Evolutionary conservation across 1,140 invertebrate species (phyloP), one percentile per base, ranked within the genome.

Genomic region (Drosophila eugracilis): DNA sequence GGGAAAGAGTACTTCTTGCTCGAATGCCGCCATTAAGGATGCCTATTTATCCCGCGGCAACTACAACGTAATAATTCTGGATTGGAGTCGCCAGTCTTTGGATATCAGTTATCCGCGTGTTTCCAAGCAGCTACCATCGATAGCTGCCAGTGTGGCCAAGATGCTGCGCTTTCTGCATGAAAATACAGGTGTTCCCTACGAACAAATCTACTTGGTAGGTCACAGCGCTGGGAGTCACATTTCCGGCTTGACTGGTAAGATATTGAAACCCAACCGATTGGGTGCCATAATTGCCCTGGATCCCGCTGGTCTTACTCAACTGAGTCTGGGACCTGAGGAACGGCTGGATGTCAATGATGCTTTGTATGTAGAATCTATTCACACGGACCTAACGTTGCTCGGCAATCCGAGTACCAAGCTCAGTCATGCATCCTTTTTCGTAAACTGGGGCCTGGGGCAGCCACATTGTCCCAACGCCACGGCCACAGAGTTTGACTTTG

Each of bases 371-470:
- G 95, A 96, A 85, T 94, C 95, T 0, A 95, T 97, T 57, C 96
- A 97, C 79, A 95, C 96, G 0, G 94, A 95, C 70, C 93, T 93
- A 12, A 93, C 93, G 9, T 89, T 93, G 28, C 89, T 95, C 14
- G 95, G 93, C 65, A 90, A 90, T 24, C 89, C 90, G 12, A 93
- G 92, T 2, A 92, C 93, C 3, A 41, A 34, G 6, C 90, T 95
- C 4, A 95, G 95, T 2, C 93, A 95, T 55, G 94, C 94, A 28
- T 95, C 96, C 88, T 96, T 95, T 75, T 95, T 94, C 71, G 94
- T 93, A 4, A 96, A 96, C 90, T 95, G 95, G 30, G 95, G 94
- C 4, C 90, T 86, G 3, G 78, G 92, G 0, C 96, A 96, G 85
- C 94, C 95, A 9, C 95, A 95, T 3, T 97, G 96, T 72, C 90